Evolutionary conservation across 2,113 vertebrate species (phyloP), one percentile per base, ranked within the genome.

Genomic region (Scytalopus superciliaris): DNA sequence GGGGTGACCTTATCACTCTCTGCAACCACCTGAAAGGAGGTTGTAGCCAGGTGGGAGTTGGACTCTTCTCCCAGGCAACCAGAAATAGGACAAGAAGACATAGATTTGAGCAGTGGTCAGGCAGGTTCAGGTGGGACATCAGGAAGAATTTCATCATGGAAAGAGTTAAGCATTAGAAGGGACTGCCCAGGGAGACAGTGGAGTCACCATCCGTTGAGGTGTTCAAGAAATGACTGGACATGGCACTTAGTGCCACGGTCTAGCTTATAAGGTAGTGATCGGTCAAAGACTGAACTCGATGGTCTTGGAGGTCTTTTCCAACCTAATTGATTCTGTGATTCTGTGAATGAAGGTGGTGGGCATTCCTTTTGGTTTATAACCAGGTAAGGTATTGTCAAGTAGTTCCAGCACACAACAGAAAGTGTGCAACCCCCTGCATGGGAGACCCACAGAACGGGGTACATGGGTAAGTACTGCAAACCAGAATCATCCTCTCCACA

Each of bases 31-130:
- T 40, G n/a, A 19, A 49, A 69, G 25, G 30, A 55, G 9, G 6
- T 0, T 49, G 18, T 19, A 3, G 2, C 30, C 21, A 56, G 21
- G 70, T 35, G 5, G 35, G 14, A 30, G 5, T 11, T 0, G 0
- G 7, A 25, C 24, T 33, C 31, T 76, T 69, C 21, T 69, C 47
- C 30, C 63, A 49, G 40, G 9, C 2, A 75, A 49, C 30, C 14
- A 56, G 18, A 1, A 5, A 47, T 4, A 56, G 31, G 49, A 44
- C 9, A 45, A 35, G 62, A 69, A 6, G 8, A 69, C 6, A 3
- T 55, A 62, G 19, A 24, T 12, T 35, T 25, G 35, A 19, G 12
- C 8, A 55, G 10, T 69, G 22, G 30, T n/a, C 55, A 24, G 5
- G 49, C 6, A 90, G 5, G 53, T 31, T 69, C 21, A 76, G 25